Evolutionary conservation across 2,888 invertebrate species (phyloP), one percentile per base, ranked within the genome.

Genomic region (Coenonympha glycerion): DNA sequence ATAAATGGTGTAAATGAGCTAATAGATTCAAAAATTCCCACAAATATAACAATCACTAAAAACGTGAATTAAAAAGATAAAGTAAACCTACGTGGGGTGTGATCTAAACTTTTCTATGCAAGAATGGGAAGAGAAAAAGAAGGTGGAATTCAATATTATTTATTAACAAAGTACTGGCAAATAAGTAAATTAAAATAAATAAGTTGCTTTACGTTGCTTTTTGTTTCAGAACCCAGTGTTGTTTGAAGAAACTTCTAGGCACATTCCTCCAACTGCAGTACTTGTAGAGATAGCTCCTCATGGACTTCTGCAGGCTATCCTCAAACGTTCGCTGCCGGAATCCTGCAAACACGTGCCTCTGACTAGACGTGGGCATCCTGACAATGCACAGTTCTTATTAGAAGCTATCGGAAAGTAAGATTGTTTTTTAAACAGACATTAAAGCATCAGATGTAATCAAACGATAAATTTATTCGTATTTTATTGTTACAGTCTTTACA

Each of bases 241-340:
- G 5, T 95, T 95, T 66, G 94, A 95, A 68, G 96, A 96, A 74
- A 93, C 93, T 0, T 86, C 93, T 2, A 82, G 80, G 22, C 87
- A 92, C 63, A 91, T 97, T 42, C 96, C 96, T 0, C 82, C 89
- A 8, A 91, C 94, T 65, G 95, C 96, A 0, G 89, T 97, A 22
- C 85, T 92, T 6, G 91, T 97, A 46, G 97, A 97, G 77, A 91
- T 97, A 52, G 96, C 97, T 0, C 97, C 97, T 0, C 97, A 97
- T 65, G 93, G 95, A 18, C 88, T 97, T 13, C 88, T 97, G 50
- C 96, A 96, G 73, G 93, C 96, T 0, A 95, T 97, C 61, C 84
- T 97, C 6, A 93, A 93, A 66, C 88, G 95, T 39, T 92, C 95
- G 0, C 74, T 96, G 22, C 78, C 86, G 6, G 67, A 88, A 1